Percentiles rank a stretch among this genome's conserved stretches.
phyloP scores from a whole-genome alignment of 2,888 invertebrate species.

The Leucozona laternaria region DNA sequence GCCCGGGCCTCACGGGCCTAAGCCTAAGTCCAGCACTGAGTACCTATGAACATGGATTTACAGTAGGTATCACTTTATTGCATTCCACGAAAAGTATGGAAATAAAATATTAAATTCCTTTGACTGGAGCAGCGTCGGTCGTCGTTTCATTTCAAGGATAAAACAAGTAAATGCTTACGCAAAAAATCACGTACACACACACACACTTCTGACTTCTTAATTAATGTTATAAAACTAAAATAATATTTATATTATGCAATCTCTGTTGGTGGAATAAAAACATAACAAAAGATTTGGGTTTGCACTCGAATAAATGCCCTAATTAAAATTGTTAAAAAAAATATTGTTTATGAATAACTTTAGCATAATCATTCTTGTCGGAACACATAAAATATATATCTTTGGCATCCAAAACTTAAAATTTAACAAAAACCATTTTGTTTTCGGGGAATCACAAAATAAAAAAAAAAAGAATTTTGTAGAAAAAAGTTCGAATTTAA shows the following conservation, averaged over 20 bases:
- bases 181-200: not conserved
- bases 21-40: too few species aligned
- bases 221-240: not conserved
- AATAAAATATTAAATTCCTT: not conserved
- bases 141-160: not conserved
- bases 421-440: not conserved
- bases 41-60: conserved; percentile 1
- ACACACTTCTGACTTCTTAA: not conserved
- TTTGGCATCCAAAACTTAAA: not conserved
- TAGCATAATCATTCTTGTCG: not conserved
- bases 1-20: too few species aligned
- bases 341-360: not conserved
- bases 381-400: too few species aligned
- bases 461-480: not conserved
- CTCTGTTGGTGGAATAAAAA: not conserved
- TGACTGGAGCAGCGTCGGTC: not conserved
- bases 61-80: not conserved
- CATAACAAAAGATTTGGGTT: not conserved
- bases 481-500: conserved; percentile 11
- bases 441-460: too few species aligned
- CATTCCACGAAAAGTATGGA: not conserved
- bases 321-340: not conserved
- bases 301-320: not conserved
- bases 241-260: not conserved
- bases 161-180: not conserved